phyloP scores from a whole-genome alignment of 1,140 invertebrate species.

The Bombyx mori region ASM3026992v2 NC_085109.1:10263501-10264000 shows the following conservation, averaged over 20 bases:
- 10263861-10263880: neutral
- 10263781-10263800: slow-evolving; percentile 13
- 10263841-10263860: neutral
- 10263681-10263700: slow-evolving; percentile 11
- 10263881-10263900: neutral
- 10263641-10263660: slow-evolving; percentile 19
- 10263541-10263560: too few relatives aligned
- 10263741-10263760: slow-evolving; percentile 21
- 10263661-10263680: slow-evolving; percentile 15
- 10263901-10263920: neutral
- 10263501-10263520: too few relatives aligned
- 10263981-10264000: neutral
- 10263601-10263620: too few relatives aligned
- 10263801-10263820: slow-evolving; percentile 13
- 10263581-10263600: too few relatives aligned
- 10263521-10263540: too few relatives aligned
- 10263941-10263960: neutral
- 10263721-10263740: slow-evolving; percentile 12
- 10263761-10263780: slow-evolving; percentile 16
- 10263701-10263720: slow-evolving; percentile 21
- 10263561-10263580: too few relatives aligned
- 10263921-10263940: neutral
- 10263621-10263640: slow-evolving; percentile 1
- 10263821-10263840: neutral
- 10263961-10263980: neutral